Conservation (phyloP, 2,113 vertebrate genomes). For the Sakesphorus luctuosus region DNA sequence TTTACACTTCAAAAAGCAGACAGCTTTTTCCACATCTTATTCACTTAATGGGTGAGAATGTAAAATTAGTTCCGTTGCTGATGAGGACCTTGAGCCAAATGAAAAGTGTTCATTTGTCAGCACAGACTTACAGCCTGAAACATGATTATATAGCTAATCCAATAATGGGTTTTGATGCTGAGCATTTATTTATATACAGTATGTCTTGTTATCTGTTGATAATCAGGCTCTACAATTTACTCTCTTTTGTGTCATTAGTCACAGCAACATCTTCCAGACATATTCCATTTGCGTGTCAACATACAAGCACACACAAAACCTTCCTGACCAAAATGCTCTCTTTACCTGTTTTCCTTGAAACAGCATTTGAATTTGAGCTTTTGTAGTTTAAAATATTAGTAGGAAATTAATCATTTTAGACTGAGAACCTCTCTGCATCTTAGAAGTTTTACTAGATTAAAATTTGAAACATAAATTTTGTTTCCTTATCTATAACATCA, state of each 20-base stretch:
- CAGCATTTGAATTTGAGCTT: constrained; percentile 27
- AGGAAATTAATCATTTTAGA: constrained; percentile 51
- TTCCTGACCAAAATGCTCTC: constrained; percentile 62
- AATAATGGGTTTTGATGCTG: constrained; percentile 85
- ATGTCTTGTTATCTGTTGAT: constrained; percentile 85
- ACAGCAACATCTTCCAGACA: constrained; percentile 78
- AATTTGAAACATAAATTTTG: constrained; percentile 49
- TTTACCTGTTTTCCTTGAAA: constrained; percentile 56
- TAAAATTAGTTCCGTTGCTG: constrained; percentile 89
- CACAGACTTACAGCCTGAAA: constrained; percentile 84
- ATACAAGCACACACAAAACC: constrained; percentile 72
- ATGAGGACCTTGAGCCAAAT: constrained; percentile 88
- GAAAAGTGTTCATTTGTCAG: constrained; percentile 90
- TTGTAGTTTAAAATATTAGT: constrained; percentile 62
- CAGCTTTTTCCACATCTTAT: constrained; percentile 87
- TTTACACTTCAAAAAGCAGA: constrained; percentile 89
- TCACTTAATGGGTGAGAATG: constrained; percentile 88
- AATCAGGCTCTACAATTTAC: constrained; percentile 85
- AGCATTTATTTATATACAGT: constrained; percentile 86
- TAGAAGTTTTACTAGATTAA: constrained; percentile 45
- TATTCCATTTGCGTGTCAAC: constrained; percentile 76
- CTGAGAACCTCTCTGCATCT: constrained; percentile 9
- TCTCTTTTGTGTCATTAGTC: constrained; percentile 80
- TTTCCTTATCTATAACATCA: constrained; percentile 30
- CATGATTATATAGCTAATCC: constrained; percentile 88